Base-by-base conservation (phyloP, 2,888 invertebrate genomes). In the Coronaproctus castanopsis region DNA sequence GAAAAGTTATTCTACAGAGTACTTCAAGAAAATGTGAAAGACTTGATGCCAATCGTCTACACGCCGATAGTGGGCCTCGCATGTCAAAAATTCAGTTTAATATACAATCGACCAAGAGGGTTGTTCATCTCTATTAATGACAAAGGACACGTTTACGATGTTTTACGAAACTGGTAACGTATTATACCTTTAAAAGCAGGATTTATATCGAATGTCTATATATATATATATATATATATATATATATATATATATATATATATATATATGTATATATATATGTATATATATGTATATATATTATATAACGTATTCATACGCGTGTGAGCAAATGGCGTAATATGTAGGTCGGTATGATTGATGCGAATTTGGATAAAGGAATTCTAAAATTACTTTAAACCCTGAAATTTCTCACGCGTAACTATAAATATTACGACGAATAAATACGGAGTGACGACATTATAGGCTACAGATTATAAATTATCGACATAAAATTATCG, bases 21-120 rank as follows among this genome's bases (percentile, higher is more conserved):
- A 56, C 75, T 97, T 53, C 79, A 81, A 19, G 86, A 91, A 65
- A 82, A 97, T 71, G 87, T 95, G 22, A 80, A 85, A 54, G 82
- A 87, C 63, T 81, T 92, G 78, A 92, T 98, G 91, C 98, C 98
- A 0, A 79, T 97, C 62, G 93, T 98, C n/a, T 98, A 98, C 74
- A 98, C 98, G 0, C 98, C 98, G 1, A 92, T 93, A 0, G 98
- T 98, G 14, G 98, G 98, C 2, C 76, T 87, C 67, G 98, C 96
- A 24, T 98, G 98, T 74, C 95, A 97, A 75, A 89, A 93, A 72
- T 98, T 86, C 73, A 95, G 97, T 21, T 78, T 92, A 64, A 83
- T 96, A 64, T 93, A 86, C 65, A 78, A 90, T 64, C 93, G 95
- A 1, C 93, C 96, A 1, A 81, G 92, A 65, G 97, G 98, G 3